These are phyloP conservation scores for Microctenopoma stevenorrisi DNA, from an alignment of 2,797 vertebrate genomes.

Conservation along the genomic window DNA sequence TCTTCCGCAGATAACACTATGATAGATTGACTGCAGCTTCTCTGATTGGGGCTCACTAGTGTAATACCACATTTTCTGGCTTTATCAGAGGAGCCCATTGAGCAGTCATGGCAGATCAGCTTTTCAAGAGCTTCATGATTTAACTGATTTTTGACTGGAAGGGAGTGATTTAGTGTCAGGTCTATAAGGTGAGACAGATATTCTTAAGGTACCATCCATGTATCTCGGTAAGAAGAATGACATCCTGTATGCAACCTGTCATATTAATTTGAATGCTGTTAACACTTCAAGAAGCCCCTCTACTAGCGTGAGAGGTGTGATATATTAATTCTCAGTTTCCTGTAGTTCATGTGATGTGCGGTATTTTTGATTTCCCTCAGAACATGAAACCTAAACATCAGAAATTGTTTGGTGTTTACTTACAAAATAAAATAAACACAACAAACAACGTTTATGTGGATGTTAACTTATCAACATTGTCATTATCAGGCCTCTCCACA, in stretches of 20 bases:
- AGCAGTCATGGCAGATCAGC: conserved; percentile 63
- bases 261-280: conserved; percentile 58
- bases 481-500: conserved; percentile 47
- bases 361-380: conserved; percentile 30
- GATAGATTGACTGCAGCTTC: conserved; percentile 83
- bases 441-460: conserved; percentile 11
- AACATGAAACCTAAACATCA: neutral
- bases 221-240: conserved; percentile 59
- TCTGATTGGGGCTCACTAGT: conserved; percentile 79
- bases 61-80: conserved; percentile 83
- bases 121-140: conserved; percentile 63
- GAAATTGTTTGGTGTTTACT: neutral
- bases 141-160: conserved; percentile 60
- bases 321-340: conserved; percentile 45
- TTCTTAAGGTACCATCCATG: conserved; percentile 53
- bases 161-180: conserved; percentile 58
- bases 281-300: conserved; percentile 50
- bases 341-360: conserved; percentile 24
- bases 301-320: conserved; percentile 37
- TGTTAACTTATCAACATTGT: conserved; percentile 29
- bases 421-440: conserved; percentile 1
- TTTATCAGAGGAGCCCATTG: conserved; percentile 72
- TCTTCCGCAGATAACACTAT: conserved; percentile 78
- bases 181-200: conserved; percentile 46
- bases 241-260: conserved; percentile 52